A percentile compares a stretch with the other conserved stretches of the same genome.
phyloP scores from a whole-genome alignment of 2,797 vertebrate species.

The Myotis vivesi region DNA sequence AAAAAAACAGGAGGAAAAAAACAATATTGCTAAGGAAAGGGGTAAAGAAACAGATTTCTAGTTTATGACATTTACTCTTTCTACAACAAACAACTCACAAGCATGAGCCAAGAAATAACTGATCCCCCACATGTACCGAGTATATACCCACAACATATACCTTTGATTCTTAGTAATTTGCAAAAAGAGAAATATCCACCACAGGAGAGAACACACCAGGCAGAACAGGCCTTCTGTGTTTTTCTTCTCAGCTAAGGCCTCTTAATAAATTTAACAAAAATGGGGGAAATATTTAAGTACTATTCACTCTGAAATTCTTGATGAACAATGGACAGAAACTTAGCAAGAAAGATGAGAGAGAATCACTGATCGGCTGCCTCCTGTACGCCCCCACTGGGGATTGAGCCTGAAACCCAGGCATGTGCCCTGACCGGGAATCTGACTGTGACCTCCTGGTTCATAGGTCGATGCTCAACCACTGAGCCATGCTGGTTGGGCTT shows the following conservation, averaged over 20 bases:
- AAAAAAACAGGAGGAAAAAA: fast-evolving
- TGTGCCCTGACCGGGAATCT: no score
- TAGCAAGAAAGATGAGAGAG: background rate
- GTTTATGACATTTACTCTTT: constrained; percentile 40
- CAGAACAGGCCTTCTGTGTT: background rate
- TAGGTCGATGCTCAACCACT: no score
- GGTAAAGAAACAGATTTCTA: constrained; percentile 48
- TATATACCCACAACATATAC: constrained; percentile 11
- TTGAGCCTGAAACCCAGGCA: no score
- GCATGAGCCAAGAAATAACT: constrained; percentile 47
- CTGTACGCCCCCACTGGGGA: no score
- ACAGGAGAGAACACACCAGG: background rate
- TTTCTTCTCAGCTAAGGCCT: constrained; percentile 13
- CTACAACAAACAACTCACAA: constrained; percentile 48
- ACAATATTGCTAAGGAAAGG: background rate
- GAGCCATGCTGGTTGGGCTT: background rate
- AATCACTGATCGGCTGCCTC: no score
- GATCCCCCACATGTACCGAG: background rate
- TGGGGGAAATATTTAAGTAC: background rate
- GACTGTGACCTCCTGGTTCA: no score
- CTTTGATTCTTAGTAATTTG: constrained; percentile 54
- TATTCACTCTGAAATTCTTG: background rate
- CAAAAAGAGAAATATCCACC: constrained; percentile 1
- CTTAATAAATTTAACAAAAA: background rate
- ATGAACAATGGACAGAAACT: background rate